phyloP scores from a whole-genome alignment of 2,888 invertebrate genomes.

The Aspidapion aeneum region DNA sequence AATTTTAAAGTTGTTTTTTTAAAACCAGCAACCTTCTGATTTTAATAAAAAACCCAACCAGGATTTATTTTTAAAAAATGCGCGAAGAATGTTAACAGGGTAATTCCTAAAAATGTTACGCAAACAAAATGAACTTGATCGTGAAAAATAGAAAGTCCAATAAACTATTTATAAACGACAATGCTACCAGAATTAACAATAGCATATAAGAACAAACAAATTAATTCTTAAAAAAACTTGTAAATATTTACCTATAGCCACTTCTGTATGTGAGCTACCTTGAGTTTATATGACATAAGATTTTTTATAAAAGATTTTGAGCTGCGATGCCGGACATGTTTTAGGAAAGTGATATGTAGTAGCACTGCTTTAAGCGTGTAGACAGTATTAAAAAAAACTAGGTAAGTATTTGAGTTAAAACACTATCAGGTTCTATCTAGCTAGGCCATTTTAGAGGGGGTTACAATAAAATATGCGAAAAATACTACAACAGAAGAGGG shows the following conservation, averaged over 20 bases:
- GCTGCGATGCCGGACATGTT: too few relatives aligned
- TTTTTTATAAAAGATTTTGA: slow-evolving; percentile 1
- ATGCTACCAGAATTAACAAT: background rate
- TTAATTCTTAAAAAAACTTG: background rate
- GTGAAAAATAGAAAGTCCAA: background rate
- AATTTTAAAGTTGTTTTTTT: too few relatives aligned
- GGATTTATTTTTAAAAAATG: background rate
- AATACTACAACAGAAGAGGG: too few relatives aligned
- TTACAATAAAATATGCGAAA: too few relatives aligned
- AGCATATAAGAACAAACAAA: background rate
- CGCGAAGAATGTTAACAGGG: background rate
- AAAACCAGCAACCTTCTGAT: too few relatives aligned
- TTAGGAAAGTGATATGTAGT: too few relatives aligned
- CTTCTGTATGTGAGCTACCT: background rate
- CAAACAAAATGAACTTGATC: background rate
- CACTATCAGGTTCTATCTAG: too few relatives aligned
- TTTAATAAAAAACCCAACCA: background rate
- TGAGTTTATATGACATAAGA: slow-evolving; percentile 22
- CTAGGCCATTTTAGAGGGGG: too few relatives aligned
- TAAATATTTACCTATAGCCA: too few relatives aligned
- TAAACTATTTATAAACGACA: background rate
- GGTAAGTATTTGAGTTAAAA: too few relatives aligned
- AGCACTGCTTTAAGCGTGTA: too few relatives aligned
- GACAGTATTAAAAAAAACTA: too few relatives aligned
- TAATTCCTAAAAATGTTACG: background rate